Conservation (phyloP, 2,113 vertebrate species). For the Athene cunicularia region DNA sequence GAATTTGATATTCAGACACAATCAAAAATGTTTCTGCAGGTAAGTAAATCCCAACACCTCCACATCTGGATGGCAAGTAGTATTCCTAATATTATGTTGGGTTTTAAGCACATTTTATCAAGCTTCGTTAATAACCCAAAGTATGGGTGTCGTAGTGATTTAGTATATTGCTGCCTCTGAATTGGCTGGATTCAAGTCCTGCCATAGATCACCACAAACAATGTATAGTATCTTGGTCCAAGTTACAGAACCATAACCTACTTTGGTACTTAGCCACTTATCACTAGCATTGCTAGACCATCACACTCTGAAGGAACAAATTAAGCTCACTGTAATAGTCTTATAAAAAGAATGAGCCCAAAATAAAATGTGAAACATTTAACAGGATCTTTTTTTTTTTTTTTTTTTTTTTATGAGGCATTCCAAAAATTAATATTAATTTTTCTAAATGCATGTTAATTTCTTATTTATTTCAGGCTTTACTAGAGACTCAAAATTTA, state of each 20-base stretch:
- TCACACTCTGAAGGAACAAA: background rate
- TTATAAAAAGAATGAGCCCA: background rate
- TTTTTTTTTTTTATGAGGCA: constrained; percentile 33
- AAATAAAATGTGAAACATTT: background rate
- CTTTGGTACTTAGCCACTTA: background rate
- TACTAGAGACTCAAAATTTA: constrained; percentile 88
- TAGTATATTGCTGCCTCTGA: background rate
- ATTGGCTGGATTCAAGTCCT: background rate
- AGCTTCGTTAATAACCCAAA: background rate
- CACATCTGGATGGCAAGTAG: background rate
- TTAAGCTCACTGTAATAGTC: background rate
- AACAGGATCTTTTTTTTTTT: background rate
- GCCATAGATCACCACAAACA: background rate
- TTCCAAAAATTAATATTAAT: constrained; percentile 15
- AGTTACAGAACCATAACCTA: background rate
- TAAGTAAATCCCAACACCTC: background rate
- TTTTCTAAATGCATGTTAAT: constrained; percentile 78
- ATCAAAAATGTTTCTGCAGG: background rate
- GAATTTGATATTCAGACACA: background rate
- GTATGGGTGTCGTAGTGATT: background rate
- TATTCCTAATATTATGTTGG: background rate
- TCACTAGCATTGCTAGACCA: background rate
- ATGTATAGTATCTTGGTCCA: background rate
- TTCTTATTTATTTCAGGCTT: constrained; percentile 85
- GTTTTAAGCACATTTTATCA: background rate